These are phyloP conservation scores for Macrotis lagotis DNA, from an alignment of 2,113 vertebrate species.

Conservation along the genomic window DNA sequence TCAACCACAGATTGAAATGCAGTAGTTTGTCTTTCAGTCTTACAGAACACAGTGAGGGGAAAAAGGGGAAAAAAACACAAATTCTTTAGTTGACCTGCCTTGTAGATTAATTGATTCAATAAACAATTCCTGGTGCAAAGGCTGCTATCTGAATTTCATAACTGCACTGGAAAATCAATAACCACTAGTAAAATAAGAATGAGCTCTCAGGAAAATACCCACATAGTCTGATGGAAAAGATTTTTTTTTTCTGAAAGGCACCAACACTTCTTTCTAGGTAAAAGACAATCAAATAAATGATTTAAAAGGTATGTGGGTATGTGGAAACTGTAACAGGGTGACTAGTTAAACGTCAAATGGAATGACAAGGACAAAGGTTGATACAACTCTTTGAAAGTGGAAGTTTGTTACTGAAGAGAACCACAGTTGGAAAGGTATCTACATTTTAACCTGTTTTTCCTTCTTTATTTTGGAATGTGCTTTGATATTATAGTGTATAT, in stretches of 20 bases:
- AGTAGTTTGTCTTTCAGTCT: slow-evolving; percentile 18
- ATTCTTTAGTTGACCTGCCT: not conserved
- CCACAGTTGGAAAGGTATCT: not conserved
- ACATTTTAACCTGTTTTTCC: slow-evolving; percentile 53
- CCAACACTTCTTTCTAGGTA: slow-evolving; percentile 8
- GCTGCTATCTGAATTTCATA: not conserved
- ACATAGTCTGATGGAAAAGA: not conserved
- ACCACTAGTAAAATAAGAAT: not conserved
- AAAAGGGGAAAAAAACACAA: slow-evolving; percentile 28
- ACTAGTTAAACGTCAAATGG: slow-evolving; percentile 32
- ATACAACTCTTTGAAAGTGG: not conserved
- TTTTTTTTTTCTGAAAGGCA: not conserved
- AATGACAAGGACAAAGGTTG: not conserved
- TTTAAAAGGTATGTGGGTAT: not conserved
- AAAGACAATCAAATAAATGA: not conserved
- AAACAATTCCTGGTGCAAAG: slow-evolving; percentile 13
- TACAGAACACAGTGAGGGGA: not conserved
- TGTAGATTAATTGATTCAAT: slow-evolving; percentile 8
- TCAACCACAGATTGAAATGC: not conserved
- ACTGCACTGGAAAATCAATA: not conserved
- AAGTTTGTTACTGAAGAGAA: slow-evolving; percentile 17
- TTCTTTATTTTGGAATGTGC: slow-evolving; percentile 6
- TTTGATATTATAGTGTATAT: slow-evolving; percentile 31
- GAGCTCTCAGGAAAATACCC: not conserved
- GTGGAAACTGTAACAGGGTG: not conserved